A percentile compares a stretch with the other conserved stretches of the same genome.
These are phyloP conservation scores for Corydoras maculifer DNA, from an alignment of 2,113 vertebrate genomes.

Conservation along the genomic window DNA sequence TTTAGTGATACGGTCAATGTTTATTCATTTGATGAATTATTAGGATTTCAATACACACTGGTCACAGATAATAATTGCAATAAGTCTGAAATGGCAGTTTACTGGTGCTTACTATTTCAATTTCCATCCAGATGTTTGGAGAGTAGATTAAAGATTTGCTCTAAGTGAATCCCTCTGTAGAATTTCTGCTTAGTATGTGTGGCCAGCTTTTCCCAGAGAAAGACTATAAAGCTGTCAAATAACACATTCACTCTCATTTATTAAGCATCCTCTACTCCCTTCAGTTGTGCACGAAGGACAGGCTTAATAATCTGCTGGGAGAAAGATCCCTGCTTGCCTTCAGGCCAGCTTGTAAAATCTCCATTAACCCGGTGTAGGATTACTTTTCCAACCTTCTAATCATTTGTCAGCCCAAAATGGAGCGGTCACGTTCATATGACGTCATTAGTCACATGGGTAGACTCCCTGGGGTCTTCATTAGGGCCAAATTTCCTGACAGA, in stretches of 20 bases:
- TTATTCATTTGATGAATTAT: background rate
- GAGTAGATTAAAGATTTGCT: slow-evolving; percentile 14
- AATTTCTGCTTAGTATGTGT: slow-evolving; percentile 4
- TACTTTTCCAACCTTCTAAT: slow-evolving; percentile 38
- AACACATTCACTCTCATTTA: slow-evolving; percentile 27
- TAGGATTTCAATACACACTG: background rate
- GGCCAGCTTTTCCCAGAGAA: background rate
- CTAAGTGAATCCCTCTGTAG: slow-evolving; percentile 10
- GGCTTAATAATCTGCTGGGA: slow-evolving; percentile 30
- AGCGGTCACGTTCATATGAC: slow-evolving; percentile 15
- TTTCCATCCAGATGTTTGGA: slow-evolving; percentile 20
- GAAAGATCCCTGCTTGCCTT: slow-evolving; percentile 1
- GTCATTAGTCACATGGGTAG: slow-evolving; percentile 31
- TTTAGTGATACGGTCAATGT: background rate
- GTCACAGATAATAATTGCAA: background rate
- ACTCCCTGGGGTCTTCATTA: slow-evolving; percentile 42
- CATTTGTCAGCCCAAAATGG: slow-evolving; percentile 26
- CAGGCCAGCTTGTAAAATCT: slow-evolving; percentile 35
- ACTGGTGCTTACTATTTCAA: background rate
- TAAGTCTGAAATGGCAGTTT: slow-evolving; percentile 3
- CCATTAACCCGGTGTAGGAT: slow-evolving; percentile 35
- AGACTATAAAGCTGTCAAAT: slow-evolving; percentile 24
- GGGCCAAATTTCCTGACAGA: slow-evolving; percentile 22
- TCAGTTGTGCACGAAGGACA: slow-evolving; percentile 14
- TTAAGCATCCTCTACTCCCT: slow-evolving; percentile 24